Evolutionary conservation across 2,888 invertebrate genomes (phyloP).

Genomic region (Euplagia quadripunctaria): DNA sequence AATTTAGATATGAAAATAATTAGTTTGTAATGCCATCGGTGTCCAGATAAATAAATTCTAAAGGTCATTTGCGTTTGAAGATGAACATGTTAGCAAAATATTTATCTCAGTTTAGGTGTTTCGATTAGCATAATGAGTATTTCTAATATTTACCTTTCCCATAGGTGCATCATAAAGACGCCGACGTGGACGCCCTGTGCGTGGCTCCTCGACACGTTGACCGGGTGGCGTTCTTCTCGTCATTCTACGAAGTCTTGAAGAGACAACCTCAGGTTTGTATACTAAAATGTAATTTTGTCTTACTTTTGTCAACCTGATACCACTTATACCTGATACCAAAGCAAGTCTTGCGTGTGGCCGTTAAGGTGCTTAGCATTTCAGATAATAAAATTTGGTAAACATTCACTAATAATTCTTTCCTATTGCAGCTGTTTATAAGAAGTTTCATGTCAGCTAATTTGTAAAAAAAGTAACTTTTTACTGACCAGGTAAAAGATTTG

Average conservation of each 20-base stretch:
- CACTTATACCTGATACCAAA: not conserved
- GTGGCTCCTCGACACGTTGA: not conserved
- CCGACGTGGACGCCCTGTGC: constrained; percentile 7
- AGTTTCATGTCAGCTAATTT: not conserved
- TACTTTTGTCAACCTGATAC: not conserved
- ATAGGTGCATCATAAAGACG: constrained; percentile 3
- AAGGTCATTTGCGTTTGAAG: no score
- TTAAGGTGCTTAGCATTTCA: no score
- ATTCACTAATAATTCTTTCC: not conserved
- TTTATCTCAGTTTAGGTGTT: not conserved
- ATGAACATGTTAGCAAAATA: not conserved
- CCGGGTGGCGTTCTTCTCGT: not conserved
- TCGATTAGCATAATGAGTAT: no score
- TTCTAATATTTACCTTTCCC: not conserved
- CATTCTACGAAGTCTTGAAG: not conserved
- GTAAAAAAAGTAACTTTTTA: not conserved
- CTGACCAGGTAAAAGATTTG: not conserved
- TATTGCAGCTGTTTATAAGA: not conserved
- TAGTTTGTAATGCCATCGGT: no score
- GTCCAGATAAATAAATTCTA: no score
- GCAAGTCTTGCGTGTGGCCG: not conserved
- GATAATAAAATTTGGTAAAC: no score
- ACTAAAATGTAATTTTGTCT: not conserved
- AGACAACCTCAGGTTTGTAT: constrained; percentile 4
- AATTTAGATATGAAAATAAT: no score